Evolutionary conservation across 2,797 vertebrate species (phyloP), one percentile per base, ranked within the genome.

Genomic region (Acanthurus leucopareius): DNA sequence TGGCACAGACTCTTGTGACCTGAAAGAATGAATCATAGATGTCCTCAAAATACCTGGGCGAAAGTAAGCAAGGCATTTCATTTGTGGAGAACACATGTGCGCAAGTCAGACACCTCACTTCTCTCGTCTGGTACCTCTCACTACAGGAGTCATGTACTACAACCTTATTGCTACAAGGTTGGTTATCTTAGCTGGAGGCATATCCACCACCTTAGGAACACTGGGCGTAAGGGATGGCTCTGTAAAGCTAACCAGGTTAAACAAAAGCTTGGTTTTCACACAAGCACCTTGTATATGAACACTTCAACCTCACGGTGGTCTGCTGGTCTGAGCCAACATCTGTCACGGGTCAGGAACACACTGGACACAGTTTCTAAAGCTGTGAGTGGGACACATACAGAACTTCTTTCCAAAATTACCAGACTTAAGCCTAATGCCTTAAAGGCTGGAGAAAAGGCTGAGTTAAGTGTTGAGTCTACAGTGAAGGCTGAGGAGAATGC

Each of bases 301-400:
- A 95, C 95, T 80, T 97, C 97, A 57, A 84, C 96, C 69, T 96
- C 95, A 15, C 96, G 95, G 84, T 95, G 95, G 95, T 94, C 96
- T 77, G 72, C 90, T 5, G 94, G 95, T 90, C 90, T 96, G 83
- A 96, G 85, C 83, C 94, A 90, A 94, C 95, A 87, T 92, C 97
- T 98, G 97, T 98, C 96, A 22, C 96, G 96, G 62, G 96, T 99
- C 89, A 97, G 94, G 93, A 98, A 76, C 88, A 97, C 97, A 61
- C 92, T 98, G 79, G 96, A 96, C 86, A 97, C 97, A 62, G 96
- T 97, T 89, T 97, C 97, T 49, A 99, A 98, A 94, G 97, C 95
- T 73, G 95, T 99, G 83, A 96, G 96, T 80, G 97, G 96, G 69
- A 97, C 95, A 15, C 97, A 97, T 71, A 95, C 94, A 66, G 96